Conservation (phyloP, 2,797 vertebrate genomes). For the Psittacula derbiana region DNA sequence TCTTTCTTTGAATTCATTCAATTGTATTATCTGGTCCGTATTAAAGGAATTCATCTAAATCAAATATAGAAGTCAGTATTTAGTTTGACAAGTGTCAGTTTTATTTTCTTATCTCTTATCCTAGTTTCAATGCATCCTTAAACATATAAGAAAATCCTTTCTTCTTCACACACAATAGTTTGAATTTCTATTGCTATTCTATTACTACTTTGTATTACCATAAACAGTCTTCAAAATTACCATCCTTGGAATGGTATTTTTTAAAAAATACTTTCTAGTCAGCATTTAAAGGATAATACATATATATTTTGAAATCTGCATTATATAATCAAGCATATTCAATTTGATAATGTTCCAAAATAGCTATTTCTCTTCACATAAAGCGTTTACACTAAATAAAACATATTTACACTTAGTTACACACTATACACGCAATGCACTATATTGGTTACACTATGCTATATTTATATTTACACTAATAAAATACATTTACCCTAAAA, state of each 20-base stretch:
- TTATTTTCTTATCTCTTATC: slow-evolving; percentile 27
- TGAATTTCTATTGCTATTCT: neutral
- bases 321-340: neutral
- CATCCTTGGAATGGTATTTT: neutral
- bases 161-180: neutral
- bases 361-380: neutral
- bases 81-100: slow-evolving; percentile 17
- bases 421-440: too few species aligned
- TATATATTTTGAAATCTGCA: neutral
- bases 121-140: neutral
- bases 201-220: neutral
- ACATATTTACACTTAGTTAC: neutral
- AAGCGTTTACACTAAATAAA: neutral
- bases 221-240: neutral
- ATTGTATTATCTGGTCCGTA: neutral
- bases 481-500: neutral
- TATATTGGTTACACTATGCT: neutral
- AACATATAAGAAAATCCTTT: neutral
- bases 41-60: neutral
- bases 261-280: neutral
- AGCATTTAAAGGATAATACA: neutral
- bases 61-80: slow-evolving; percentile 5
- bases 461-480: neutral
- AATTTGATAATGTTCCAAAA: neutral
- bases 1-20: neutral